Conservation (phyloP, 2,113 vertebrate genomes). For the Prietella phreatophila region DNA sequence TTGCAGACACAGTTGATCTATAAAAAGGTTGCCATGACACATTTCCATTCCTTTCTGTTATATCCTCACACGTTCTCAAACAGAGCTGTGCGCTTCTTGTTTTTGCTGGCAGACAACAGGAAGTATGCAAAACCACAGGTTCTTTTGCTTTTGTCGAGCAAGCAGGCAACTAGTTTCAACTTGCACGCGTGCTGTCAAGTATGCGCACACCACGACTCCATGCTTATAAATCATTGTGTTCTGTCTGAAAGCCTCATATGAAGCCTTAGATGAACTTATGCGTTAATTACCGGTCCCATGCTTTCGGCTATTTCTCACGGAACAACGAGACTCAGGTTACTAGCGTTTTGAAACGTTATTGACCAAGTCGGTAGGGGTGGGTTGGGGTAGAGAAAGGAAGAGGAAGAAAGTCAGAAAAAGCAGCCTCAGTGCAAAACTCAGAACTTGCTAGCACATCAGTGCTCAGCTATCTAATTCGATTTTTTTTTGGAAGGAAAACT, state of each 20-base stretch:
- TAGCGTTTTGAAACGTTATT: conserved; percentile 50
- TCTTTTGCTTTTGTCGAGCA: conserved; percentile 58
- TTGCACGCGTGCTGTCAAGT: conserved; percentile 57
- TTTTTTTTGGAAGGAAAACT: conserved; percentile 18
- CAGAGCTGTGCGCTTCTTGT: conserved; percentile 67
- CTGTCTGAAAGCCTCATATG: neutral
- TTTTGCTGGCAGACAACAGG: conserved; percentile 75
- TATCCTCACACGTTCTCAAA: conserved; percentile 43
- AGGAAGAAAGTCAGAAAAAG: conserved; percentile 58
- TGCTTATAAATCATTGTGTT: neutral
- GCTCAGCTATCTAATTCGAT: conserved; percentile 16
- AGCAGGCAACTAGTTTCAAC: conserved; percentile 69
- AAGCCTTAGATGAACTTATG: neutral
- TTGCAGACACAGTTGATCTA: neutral
- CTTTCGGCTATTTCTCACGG: neutral
- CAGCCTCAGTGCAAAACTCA: conserved; percentile 54
- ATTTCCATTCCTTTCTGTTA: conserved; percentile 5
- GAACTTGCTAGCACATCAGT: conserved; percentile 24
- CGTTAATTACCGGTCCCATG: neutral
- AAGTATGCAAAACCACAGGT: conserved; percentile 75
- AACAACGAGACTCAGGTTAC: conserved; percentile 27
- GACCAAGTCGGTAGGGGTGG: conserved; percentile 66
- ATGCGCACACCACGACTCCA: conserved; percentile 43
- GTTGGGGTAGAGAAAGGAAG: conserved; percentile 69
- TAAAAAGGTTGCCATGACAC: conserved; percentile 5